These are phyloP conservation scores for Tiliqua scincoides DNA, from an alignment of 2,113 vertebrate genomes.

Conservation along the genomic window DNA sequence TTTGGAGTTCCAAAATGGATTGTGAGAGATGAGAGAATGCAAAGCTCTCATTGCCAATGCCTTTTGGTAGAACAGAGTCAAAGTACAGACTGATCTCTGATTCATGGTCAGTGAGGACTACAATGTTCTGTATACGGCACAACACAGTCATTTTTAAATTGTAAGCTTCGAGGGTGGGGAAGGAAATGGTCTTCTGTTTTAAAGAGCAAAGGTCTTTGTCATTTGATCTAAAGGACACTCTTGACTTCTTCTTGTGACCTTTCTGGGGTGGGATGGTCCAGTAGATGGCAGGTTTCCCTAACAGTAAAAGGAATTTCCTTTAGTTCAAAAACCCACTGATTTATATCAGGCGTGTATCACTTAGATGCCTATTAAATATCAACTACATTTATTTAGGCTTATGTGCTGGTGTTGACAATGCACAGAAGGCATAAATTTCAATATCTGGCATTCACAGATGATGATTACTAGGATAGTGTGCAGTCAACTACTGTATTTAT, in stretches of 20 bases:
- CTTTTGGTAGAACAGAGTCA: constrained; percentile 16
- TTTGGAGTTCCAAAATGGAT: constrained; percentile 30
- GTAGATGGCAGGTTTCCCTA: not conserved
- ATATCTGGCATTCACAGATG: not conserved
- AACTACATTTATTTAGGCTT: not conserved
- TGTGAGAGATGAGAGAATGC: constrained; percentile 47
- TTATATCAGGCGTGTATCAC: not conserved
- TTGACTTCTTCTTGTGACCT: not conserved
- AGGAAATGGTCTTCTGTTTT: constrained; percentile 2
- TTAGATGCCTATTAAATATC: not conserved
- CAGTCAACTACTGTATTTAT: not conserved
- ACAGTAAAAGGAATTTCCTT: not conserved
- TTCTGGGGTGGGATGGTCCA: not conserved
- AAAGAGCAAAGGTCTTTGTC: not conserved
- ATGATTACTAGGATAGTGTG: not conserved
- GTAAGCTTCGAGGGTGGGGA: not conserved
- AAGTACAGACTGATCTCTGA: constrained; percentile 34
- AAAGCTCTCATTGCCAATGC: constrained; percentile 28
- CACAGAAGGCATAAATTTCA: not conserved
- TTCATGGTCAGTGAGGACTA: not conserved
- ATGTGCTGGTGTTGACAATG: not conserved
- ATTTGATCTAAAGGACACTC: not conserved
- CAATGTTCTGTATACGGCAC: not conserved
- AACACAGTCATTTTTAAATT: constrained; percentile 15
- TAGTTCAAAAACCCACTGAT: not conserved